Percentiles rank a stretch among this genome's conserved stretches.
Conservation (phyloP, 2,113 vertebrate species). For the Hystrix brachyura region DNA sequence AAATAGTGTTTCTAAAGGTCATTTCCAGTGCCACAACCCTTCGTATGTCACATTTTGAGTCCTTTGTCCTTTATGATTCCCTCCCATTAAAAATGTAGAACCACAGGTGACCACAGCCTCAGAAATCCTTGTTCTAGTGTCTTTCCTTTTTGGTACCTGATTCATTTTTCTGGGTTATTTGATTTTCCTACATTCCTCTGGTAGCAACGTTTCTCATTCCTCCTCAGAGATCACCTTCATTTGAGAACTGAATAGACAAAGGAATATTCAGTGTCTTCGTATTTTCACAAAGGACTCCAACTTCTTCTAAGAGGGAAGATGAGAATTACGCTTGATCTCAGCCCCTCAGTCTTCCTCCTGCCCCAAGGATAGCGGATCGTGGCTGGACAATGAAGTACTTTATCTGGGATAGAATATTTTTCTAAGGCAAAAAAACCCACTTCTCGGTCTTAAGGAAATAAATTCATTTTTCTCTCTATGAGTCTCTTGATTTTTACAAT, state of each 20-base stretch:
- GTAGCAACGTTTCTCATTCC: neutral
- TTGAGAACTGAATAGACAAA: neutral
- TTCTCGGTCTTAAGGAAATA: neutral
- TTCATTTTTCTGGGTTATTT: neutral
- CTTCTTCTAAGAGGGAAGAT: neutral
- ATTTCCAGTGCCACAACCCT: neutral
- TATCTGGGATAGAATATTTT: neutral
- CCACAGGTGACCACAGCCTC: no score
- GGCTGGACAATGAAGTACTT: neutral
- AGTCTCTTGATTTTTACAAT: neutral
- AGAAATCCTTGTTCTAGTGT: neutral
- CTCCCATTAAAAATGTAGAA: fast-evolving
- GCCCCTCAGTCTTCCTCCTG: fast-evolving
- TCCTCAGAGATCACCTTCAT: neutral
- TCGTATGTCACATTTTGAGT: neutral
- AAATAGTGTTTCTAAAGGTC: neutral
- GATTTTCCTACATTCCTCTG: neutral
- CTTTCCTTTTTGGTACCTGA: neutral
- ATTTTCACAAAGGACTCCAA: neutral
- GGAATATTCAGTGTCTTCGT: no score
- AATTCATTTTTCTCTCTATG: neutral
- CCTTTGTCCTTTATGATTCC: neutral
- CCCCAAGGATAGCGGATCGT: fast-evolving
- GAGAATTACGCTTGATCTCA: neutral
- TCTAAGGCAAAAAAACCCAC: neutral